phyloP scores from a whole-genome alignment of 2,888 invertebrate genomes.

The Dermolepida albohirtum region DNA sequence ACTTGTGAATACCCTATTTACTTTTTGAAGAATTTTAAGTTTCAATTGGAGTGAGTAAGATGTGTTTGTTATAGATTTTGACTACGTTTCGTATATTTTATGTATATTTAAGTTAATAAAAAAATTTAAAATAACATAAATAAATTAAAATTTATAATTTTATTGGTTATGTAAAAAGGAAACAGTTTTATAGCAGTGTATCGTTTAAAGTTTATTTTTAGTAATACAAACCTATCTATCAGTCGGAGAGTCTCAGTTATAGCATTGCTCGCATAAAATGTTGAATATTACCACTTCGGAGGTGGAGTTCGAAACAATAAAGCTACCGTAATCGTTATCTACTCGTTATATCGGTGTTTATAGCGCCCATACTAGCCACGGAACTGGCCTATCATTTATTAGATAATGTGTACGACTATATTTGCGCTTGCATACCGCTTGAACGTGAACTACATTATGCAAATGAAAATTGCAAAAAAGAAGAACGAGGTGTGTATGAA shows the following conservation, averaged over 20 bases:
- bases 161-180: background rate
- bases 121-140: no score
- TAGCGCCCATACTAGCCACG: slow-evolving; percentile 35
- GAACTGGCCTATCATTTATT: slow-evolving; percentile 35
- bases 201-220: slow-evolving; percentile 23
- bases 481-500: slow-evolving; percentile 10
- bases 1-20: no score
- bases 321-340: slow-evolving; percentile 43
- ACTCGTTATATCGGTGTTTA: slow-evolving; percentile 42
- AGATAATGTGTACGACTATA: slow-evolving; percentile 37
- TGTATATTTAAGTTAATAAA: no score
- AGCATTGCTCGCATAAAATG: slow-evolving; percentile 26
- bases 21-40: no score
- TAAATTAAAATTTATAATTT: no score
- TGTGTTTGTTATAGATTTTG: no score
- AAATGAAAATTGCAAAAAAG: slow-evolving; percentile 29
- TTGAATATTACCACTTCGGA: slow-evolving; percentile 34
- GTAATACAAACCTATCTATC: slow-evolving; percentile 16
- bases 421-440: slow-evolving; percentile 20
- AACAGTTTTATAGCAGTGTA: slow-evolving; percentile 1
- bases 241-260: slow-evolving; percentile 31
- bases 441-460: slow-evolving; percentile 25
- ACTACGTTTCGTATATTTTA: no score
- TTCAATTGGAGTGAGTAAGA: no score
- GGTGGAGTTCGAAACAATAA: slow-evolving; percentile 41